Conservation (phyloP, 2,888 invertebrate species). For the Polietes domitor region DNA sequence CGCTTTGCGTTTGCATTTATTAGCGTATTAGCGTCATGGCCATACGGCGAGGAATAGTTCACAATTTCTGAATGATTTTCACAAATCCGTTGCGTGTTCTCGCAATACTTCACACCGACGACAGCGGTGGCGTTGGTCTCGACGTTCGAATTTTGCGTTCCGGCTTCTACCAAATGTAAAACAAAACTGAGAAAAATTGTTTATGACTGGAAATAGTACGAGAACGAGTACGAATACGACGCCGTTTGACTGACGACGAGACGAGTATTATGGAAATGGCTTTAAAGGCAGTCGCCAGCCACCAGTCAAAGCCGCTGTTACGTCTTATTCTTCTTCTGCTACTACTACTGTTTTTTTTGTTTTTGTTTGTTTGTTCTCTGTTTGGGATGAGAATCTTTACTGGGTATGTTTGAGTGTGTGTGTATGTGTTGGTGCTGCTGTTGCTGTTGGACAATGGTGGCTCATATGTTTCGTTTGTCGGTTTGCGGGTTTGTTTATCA, state of each 20-base stretch:
- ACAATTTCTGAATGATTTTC: slow-evolving; percentile 26
- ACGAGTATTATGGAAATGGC: slow-evolving; percentile 56
- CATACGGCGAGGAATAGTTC: slow-evolving; percentile 8
- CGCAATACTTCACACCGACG: slow-evolving; percentile 32
- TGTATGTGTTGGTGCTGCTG: slow-evolving; percentile 38
- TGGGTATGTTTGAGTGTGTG: background rate
- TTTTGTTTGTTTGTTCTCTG: slow-evolving; percentile 23
- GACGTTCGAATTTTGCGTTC: slow-evolving; percentile 57
- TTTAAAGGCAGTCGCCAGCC: slow-evolving; percentile 44
- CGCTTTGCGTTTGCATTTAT: slow-evolving; percentile 34
- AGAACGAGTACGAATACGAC: slow-evolving; percentile 2
- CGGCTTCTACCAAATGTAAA: slow-evolving; percentile 69
- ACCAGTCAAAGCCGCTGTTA: slow-evolving; percentile 42
- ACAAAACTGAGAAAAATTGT: slow-evolving; percentile 67
- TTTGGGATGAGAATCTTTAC: slow-evolving; percentile 22
- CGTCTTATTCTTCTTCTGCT: background rate
- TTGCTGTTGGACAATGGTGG: slow-evolving; percentile 41
- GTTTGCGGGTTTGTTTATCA: slow-evolving; percentile 39
- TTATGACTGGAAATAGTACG: slow-evolving; percentile 59
- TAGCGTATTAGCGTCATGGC: slow-evolving; percentile 37
- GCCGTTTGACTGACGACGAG: slow-evolving; percentile 3
- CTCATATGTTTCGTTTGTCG: slow-evolving; percentile 46
- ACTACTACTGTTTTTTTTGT: slow-evolving; percentile 14
- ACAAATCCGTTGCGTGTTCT: slow-evolving; percentile 34
- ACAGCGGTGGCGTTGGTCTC: slow-evolving; percentile 28